Base-by-base conservation (phyloP, 2,888 invertebrate species). In the Orthosia incerta region DNA sequence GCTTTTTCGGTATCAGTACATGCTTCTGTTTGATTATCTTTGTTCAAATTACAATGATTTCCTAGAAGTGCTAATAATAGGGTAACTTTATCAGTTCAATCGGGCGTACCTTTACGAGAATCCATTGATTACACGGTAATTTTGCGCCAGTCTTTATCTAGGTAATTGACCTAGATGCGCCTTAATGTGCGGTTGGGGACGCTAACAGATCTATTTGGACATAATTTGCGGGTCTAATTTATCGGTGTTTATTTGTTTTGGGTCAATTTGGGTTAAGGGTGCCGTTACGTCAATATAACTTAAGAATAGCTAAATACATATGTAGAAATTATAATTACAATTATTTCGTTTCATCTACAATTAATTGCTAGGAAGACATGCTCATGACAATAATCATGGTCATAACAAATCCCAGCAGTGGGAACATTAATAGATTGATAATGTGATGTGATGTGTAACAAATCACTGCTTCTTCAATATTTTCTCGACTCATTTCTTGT, bases 41-140 rank as follows among this genome's bases (percentile, higher is more conserved):
- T 66, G 55, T 71, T 45, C 18, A 81, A 80, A 79, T 81, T 80
- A 83, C 66, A 60, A 67, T 66, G 67, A 62, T 82, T 84, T 68
- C 76, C 65, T 71, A 55, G 79, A 87, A 83, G 75, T 78, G 80
- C 66, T 78, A 79, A 80, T 79, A 84, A 79, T 67, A 53, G 75
- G 75, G 74, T 78, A 64, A 53, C 51, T 63, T 76, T 87, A 86
- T 87, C 83, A 68, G 72, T 56, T 60, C 51, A 51, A 74, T 69
- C 63, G 50, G 66, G 61, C 62, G 69, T 75, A 71, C 68, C 71
- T 74, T 76, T 76, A 76, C 70, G 73, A 71, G 59, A 79, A 72
- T 53, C 63, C 71, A 75, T 76, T 80, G 87, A 87, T 86, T 85
- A 80, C 76, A 66, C 55, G 63, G 73, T 76, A 69, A 82, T 84